Percentiles rank a stretch among this genome's conserved stretches.
These are phyloP conservation scores for Crotalus tigris DNA, from an alignment of 2,113 vertebrate genomes.

Conservation along the genomic window DNA sequence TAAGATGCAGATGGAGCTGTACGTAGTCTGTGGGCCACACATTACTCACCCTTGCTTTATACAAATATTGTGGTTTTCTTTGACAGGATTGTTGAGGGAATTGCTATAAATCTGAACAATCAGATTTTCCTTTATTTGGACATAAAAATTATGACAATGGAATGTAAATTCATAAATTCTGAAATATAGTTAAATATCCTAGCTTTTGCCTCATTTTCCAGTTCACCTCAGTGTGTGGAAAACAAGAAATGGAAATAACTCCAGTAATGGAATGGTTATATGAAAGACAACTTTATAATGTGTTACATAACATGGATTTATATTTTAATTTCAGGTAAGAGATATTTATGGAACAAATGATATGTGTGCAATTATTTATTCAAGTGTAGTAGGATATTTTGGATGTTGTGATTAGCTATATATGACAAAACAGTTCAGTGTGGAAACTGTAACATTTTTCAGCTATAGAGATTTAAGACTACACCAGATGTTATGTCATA, in stretches of 20 bases:
- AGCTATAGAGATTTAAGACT: neutral
- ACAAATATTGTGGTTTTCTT: neutral
- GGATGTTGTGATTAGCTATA: neutral
- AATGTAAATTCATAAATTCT: neutral
- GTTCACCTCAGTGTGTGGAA: constrained; percentile 39
- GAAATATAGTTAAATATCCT: neutral
- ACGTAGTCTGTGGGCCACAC: neutral
- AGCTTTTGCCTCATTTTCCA: constrained; percentile 26
- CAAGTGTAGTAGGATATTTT: neutral
- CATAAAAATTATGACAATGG: neutral
- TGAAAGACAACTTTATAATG: constrained; percentile 60
- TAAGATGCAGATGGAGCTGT: neutral
- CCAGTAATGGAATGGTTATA: constrained; percentile 58
- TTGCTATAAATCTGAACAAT: neutral
- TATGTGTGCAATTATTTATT: neutral
- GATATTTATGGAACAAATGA: neutral
- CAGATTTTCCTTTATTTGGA: neutral
- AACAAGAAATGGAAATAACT: constrained; percentile 48
- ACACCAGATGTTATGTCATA: neutral
- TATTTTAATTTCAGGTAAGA: constrained; percentile 69
- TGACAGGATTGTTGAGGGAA: neutral
- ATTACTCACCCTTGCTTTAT: neutral
- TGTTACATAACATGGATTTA: constrained; percentile 50
- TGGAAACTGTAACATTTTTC: neutral
- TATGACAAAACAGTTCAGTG: neutral